Conservation (phyloP, 2,888 invertebrate species). For the Trilocha varians region DNA sequence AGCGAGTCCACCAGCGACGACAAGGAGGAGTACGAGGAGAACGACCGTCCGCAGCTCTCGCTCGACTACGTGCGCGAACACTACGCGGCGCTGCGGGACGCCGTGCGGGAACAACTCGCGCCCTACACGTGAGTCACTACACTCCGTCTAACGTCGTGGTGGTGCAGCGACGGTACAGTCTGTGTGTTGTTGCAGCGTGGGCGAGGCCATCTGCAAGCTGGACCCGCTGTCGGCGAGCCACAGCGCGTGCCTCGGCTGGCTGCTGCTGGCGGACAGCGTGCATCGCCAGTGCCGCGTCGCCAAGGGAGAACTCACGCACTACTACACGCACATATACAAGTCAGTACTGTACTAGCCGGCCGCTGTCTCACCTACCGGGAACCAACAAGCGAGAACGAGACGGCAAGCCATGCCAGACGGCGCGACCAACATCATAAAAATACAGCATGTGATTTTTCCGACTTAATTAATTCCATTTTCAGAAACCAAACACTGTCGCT, state of each 20-base stretch:
- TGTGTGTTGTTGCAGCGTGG: constrained; percentile 51
- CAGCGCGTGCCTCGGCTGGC: constrained; percentile 77
- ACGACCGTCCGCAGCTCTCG: constrained; percentile 18
- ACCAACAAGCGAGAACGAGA: too few species aligned
- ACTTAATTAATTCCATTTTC: too few species aligned
- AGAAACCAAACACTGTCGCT: too few species aligned
- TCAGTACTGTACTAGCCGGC: constrained; percentile 13
- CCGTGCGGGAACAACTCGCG: constrained; percentile 27
- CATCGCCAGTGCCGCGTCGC: constrained; percentile 77
- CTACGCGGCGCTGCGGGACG: constrained; percentile 23
- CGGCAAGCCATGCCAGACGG: too few species aligned
- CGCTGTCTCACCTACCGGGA: neutral
- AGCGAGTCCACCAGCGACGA: constrained; percentile 15
- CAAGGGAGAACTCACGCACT: constrained; percentile 79
- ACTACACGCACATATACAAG: constrained; percentile 76
- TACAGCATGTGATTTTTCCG: too few species aligned
- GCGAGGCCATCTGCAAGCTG: constrained; percentile 71
- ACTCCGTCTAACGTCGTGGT: neutral
- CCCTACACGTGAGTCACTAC: constrained; percentile 18
- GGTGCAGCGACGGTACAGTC: neutral
- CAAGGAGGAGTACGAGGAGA: constrained; percentile 11
- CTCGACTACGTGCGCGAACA: constrained; percentile 21
- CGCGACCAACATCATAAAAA: too few species aligned
- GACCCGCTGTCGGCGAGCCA: constrained; percentile 74
- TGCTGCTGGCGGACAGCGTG: constrained; percentile 81